phyloP scores from a whole-genome alignment of 37 sponge, comb jelly and placozoan genomes.

The Halisarca cf. caerulea region DNA sequence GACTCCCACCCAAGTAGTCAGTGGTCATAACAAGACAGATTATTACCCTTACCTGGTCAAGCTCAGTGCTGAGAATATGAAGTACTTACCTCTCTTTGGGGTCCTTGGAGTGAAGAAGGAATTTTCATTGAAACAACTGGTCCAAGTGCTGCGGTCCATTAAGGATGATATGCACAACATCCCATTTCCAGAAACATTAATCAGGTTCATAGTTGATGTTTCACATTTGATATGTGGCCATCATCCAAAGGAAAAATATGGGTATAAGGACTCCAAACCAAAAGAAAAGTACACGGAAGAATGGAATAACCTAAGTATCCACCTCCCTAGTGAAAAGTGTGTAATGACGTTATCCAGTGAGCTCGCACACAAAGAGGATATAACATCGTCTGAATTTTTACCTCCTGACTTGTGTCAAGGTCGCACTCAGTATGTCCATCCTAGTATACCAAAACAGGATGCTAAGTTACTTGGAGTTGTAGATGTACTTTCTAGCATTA shows the following conservation, averaged over 20 bases:
- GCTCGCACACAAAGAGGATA: slow-evolving; percentile 25
- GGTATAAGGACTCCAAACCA: no score
- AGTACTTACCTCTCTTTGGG: slow-evolving; percentile 27
- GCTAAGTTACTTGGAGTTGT: slow-evolving; percentile 41
- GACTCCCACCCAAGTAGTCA: slow-evolving; percentile 15
- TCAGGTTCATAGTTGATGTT: background rate
- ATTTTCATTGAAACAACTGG: background rate
- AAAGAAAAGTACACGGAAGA: no score
- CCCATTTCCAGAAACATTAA: background rate
- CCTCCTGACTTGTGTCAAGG: background rate
- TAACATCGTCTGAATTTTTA: background rate
- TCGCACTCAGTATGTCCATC: slow-evolving; percentile 32
- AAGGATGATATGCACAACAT: background rate
- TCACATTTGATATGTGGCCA: background rate
- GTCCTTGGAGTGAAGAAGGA: slow-evolving; percentile 24
- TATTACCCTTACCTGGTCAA: slow-evolving; percentile 42
- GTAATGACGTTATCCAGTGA: slow-evolving; percentile 34
- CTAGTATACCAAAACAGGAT: slow-evolving; percentile 3
- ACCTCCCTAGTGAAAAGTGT: slow-evolving; percentile 49
- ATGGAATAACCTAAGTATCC: background rate
- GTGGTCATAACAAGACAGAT: background rate
- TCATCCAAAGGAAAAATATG: no score
- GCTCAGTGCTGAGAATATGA: slow-evolving; percentile 22
- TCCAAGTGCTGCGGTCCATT: background rate
- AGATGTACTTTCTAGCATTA: slow-evolving; percentile 36